Conservation (phyloP, 2,888 invertebrate species). For the Drosophila nr. fundita region DNA sequence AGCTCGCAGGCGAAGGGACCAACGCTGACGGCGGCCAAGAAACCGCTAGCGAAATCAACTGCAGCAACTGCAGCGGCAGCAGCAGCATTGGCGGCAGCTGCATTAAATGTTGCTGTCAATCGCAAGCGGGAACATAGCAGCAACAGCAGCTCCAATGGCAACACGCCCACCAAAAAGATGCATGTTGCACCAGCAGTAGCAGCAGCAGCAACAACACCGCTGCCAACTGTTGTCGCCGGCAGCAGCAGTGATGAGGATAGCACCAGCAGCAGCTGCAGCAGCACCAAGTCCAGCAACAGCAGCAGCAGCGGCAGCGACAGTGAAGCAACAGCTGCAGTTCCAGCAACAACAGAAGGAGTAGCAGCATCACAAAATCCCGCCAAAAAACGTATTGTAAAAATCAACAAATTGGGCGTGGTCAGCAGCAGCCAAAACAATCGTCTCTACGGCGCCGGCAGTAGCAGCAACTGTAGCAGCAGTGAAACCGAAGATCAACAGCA, state of each 20-base stretch:
- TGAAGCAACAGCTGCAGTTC: conserved; percentile 27
- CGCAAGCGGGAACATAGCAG: conserved; percentile 83
- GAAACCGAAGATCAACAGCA: conserved; percentile 33
- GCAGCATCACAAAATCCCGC: conserved; percentile 31
- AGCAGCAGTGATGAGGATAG: conserved; percentile 63
- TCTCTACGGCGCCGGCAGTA: conserved; percentile 43
- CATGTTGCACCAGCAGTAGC: conserved; percentile 71
- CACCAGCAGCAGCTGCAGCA: conserved; percentile 55
- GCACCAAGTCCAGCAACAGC: conserved; percentile 34
- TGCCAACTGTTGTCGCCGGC: conserved; percentile 43
- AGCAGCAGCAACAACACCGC: background rate
- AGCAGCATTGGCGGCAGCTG: conserved; percentile 76
- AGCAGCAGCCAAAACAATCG: conserved; percentile 55
- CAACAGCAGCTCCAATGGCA: conserved; percentile 64
- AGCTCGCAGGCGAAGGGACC: conserved; percentile 81
- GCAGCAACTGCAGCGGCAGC: conserved; percentile 20
- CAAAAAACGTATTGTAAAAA: conserved; percentile 54
- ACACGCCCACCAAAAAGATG: conserved; percentile 74
- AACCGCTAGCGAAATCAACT: conserved; percentile 68
- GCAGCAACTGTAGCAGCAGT: conserved; percentile 50
- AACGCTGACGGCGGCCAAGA: conserved; percentile 82
- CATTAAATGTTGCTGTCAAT: conserved; percentile 43
- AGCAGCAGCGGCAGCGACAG: conserved; percentile 31
- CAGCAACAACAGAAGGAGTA: conserved; percentile 19
- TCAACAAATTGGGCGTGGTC: conserved; percentile 39